Percentiles rank a stretch among this genome's conserved stretches.
phyloP scores from a whole-genome alignment of 2,113 vertebrate genomes.

The Malurus melanocephalus region DNA sequence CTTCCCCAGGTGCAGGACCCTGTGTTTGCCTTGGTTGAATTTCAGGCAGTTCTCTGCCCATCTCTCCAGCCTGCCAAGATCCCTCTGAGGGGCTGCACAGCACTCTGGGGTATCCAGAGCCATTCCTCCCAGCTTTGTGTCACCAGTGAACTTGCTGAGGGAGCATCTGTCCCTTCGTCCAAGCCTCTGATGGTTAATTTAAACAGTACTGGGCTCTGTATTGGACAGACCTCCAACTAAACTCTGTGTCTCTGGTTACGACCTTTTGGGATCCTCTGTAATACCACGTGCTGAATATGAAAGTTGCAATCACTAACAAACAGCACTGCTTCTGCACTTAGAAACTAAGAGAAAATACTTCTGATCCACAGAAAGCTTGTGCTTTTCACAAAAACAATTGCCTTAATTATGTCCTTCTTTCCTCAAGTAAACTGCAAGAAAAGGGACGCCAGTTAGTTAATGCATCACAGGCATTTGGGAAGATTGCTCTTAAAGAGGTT shows the following conservation, averaged over 20 bases:
- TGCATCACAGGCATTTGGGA: not conserved
- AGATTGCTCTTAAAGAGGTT: not conserved
- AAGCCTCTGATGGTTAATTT: not conserved
- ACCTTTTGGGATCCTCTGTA: not conserved
- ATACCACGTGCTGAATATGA: not conserved
- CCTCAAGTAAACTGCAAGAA: not conserved
- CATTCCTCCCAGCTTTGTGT: not conserved
- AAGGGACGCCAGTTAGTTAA: not conserved
- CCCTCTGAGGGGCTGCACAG: not conserved
- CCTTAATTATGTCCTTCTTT: not conserved
- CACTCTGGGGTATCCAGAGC: not conserved
- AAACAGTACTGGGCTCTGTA: not conserved
- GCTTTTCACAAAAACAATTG: not conserved
- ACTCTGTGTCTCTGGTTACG: rapidly evolving
- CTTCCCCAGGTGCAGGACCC: not conserved
- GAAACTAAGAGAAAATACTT: not conserved
- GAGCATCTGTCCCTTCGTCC: not conserved
- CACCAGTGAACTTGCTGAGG: not conserved
- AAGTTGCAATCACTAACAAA: not conserved
- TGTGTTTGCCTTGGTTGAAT: not conserved
- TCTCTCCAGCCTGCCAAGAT: not conserved
- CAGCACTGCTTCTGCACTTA: not conserved
- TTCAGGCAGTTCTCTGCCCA: not conserved
- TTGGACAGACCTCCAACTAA: not conserved
- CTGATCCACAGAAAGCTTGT: not conserved